A percentile compares a stretch with the other conserved stretches of the same genome.
These are phyloP conservation scores for Tetragonisca angustula DNA, from an alignment of 2,888 invertebrate species.

Conservation along the genomic window DNA sequence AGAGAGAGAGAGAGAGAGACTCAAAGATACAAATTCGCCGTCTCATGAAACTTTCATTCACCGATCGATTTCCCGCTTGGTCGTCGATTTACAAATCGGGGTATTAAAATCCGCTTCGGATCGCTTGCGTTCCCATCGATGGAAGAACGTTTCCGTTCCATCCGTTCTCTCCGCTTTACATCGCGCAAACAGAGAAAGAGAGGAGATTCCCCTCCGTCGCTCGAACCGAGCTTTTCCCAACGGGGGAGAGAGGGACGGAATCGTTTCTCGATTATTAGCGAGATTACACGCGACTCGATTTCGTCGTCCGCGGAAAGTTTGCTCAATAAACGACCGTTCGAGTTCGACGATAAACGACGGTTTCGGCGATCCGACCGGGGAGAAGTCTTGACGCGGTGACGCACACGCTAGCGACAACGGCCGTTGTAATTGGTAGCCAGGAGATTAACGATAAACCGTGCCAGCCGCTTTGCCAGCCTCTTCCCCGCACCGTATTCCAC, in stretches of 20 bases:
- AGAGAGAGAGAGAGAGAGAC: not conserved
- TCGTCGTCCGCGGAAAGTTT: not conserved
- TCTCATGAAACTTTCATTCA: conserved; percentile 48
- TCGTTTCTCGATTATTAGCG: conserved; percentile 5
- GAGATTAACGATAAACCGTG: conserved; percentile 49
- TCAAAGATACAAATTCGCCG: conserved; percentile 17
- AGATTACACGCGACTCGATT: not conserved
- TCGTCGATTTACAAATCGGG: conserved; percentile 27
- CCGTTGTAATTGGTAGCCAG: conserved; percentile 45
- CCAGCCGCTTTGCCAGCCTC: conserved; percentile 23
- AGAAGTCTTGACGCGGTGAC: conserved; percentile 24
- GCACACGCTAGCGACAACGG: conserved; percentile 31
- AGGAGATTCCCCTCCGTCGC: too few relatives aligned
- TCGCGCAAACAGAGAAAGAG: not conserved
- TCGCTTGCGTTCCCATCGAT: too few relatives aligned
- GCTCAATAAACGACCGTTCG: not conserved
- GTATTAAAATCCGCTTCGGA: conserved; percentile 14
- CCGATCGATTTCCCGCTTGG: conserved; percentile 14
- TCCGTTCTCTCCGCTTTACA: too few relatives aligned
- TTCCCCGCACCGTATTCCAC: conserved; percentile 17
- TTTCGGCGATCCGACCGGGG: not conserved
- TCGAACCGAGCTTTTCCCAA: not conserved
- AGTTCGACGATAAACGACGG: not conserved
- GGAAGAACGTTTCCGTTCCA: too few relatives aligned
- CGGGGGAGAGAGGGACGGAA: not conserved